Evolutionary conservation across 2,888 invertebrate genomes (phyloP).

Genomic region (Ganaspis brasiliensis): DNA sequence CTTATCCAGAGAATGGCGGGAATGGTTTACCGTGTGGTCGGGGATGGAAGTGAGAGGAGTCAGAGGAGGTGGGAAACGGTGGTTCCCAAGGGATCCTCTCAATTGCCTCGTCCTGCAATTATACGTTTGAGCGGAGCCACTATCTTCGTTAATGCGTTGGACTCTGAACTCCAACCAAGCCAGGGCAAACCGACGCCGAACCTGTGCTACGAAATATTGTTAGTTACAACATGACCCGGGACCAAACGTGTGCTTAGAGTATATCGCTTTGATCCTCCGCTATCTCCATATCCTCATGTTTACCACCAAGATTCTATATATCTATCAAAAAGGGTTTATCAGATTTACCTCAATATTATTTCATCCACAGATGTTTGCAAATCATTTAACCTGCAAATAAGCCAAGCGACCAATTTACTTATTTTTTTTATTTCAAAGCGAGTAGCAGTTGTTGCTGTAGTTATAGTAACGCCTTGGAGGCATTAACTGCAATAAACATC

Average conservation of each 20-base stretch:
- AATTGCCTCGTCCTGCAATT: constrained; percentile 78
- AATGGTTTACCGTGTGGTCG: constrained; percentile 66
- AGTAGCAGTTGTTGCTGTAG: no score
- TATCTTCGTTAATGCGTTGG: constrained; percentile 78
- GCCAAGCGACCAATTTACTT: no score
- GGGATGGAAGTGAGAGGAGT: constrained; percentile 61
- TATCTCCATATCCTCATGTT: constrained; percentile 64
- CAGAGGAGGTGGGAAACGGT: constrained; percentile 64
- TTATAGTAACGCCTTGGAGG: no score
- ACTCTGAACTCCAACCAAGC: constrained; percentile 70
- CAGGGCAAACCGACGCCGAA: constrained; percentile 62
- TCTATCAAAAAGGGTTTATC: constrained; percentile 44
- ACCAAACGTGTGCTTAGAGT: constrained; percentile 65
- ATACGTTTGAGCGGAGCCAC: constrained; percentile 79
- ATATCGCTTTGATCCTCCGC: constrained; percentile 61
- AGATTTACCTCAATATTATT: neutral
- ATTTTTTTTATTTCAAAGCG: no score
- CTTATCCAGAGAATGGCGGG: constrained; percentile 70
- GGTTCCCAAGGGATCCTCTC: constrained; percentile 75
- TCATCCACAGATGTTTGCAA: neutral
- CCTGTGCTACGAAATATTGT: constrained; percentile 68
- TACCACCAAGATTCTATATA: constrained; percentile 60
- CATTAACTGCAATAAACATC: no score
- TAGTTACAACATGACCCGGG: constrained; percentile 62
- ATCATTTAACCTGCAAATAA: neutral